phyloP scores from a whole-genome alignment of 2,113 vertebrate genomes.

The Neoarius graeffei region DNA sequence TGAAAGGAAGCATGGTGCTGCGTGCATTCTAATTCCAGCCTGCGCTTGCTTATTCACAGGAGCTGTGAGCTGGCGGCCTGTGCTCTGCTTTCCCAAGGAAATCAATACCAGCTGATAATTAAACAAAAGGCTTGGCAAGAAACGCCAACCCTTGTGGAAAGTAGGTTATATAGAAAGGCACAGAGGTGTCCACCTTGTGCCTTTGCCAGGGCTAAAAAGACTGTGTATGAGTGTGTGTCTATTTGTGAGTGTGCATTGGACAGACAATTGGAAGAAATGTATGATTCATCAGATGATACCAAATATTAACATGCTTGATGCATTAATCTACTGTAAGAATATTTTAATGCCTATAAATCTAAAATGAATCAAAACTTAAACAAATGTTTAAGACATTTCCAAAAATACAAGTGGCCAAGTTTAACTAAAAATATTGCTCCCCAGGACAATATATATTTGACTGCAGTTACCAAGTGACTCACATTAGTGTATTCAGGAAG shows the following conservation, averaged over 20 bases:
- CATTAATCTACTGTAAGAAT: not conserved
- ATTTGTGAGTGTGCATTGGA: not conserved
- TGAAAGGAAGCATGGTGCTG: conserved; percentile 61
- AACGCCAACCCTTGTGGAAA: conserved; percentile 67
- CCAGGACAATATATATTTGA: not conserved
- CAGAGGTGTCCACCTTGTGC: conserved; percentile 66
- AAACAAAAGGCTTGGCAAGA: conserved; percentile 77
- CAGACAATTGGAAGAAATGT: not conserved
- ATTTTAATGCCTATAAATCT: not conserved
- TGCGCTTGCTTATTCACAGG: conserved; percentile 67
- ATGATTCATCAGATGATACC: conserved; percentile 3
- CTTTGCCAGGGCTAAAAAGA: conserved; percentile 45
- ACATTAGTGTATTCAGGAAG: conserved; percentile 20
- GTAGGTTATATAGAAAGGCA: conserved; percentile 77
- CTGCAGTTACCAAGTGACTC: conserved; percentile 7
- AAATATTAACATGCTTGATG: not conserved
- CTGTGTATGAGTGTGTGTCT: not conserved
- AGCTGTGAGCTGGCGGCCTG: conserved; percentile 72
- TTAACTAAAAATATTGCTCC: not conserved
- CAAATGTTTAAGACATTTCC: not conserved
- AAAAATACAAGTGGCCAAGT: not conserved
- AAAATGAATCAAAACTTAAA: not conserved
- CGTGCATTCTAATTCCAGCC: conserved; percentile 74
- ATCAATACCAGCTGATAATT: conserved; percentile 82
- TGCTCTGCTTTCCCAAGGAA: conserved; percentile 79